phyloP scores from a whole-genome alignment of 2,797 vertebrate genomes.

The Botia almorhae region DNA sequence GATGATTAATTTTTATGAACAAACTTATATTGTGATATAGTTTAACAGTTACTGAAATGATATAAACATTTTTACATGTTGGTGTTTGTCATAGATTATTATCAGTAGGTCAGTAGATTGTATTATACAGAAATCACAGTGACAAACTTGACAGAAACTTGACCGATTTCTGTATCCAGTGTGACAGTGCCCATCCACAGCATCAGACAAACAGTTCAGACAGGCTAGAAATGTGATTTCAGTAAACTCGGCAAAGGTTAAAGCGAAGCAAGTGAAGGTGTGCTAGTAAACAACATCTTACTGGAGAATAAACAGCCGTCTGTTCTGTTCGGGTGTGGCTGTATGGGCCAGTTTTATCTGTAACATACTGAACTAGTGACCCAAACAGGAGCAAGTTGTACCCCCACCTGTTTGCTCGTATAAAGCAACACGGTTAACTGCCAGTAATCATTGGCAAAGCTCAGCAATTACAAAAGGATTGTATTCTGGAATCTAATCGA shows the following conservation, averaged over 20 bases:
- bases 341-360: constrained; percentile 38
- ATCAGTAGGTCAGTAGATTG: no score
- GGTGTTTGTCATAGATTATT: no score
- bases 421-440: background rate
- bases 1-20: no score
- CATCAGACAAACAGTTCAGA: background rate
- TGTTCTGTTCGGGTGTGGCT: background rate
- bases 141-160: no score
- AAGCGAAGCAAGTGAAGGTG: background rate
- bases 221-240: background rate
- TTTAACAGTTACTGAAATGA: no score
- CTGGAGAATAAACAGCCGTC: constrained; percentile 2
- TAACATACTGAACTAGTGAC: constrained; percentile 48
- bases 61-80: no score
- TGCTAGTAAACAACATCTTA: constrained; percentile 22
- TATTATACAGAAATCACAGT: no score
- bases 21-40: no score
- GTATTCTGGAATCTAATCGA: no score
- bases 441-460: background rate
- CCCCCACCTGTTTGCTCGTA: constrained; percentile 43
- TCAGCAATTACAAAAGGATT: background rate
- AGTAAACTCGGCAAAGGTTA: constrained; percentile 4
- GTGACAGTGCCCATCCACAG: no score
- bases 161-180: no score
- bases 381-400: constrained; percentile 21